Evolutionary conservation across 2,113 vertebrate species (phyloP).

Genomic region (Odocoileus virginianus): DNA sequence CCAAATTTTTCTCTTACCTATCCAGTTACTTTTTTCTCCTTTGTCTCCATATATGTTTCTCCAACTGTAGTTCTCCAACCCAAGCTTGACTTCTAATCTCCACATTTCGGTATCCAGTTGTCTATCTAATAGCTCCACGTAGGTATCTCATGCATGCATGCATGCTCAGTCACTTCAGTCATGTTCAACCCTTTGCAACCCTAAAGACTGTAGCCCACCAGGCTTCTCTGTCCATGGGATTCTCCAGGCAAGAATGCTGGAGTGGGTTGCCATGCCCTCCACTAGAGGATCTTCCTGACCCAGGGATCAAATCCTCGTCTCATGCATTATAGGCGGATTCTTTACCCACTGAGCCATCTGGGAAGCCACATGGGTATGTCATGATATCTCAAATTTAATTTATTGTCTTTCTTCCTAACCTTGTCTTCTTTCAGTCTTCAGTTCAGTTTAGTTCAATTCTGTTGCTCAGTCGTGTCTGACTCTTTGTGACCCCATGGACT

Average conservation of each 20-base stretch:
- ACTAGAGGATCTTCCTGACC: background rate
- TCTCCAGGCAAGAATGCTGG: background rate
- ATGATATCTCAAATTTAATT: background rate
- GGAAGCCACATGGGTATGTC: background rate
- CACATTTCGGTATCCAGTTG: background rate
- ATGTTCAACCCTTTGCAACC: background rate
- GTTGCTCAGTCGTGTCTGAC: background rate
- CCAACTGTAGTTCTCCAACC: background rate
- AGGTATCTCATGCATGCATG: background rate
- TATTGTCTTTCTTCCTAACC: background rate
- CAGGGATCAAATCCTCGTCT: background rate
- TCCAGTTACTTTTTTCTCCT: background rate
- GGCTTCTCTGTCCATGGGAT: background rate
- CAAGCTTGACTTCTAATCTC: background rate
- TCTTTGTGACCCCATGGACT: background rate
- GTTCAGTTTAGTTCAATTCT: background rate
- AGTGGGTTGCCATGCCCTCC: background rate
- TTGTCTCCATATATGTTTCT: background rate
- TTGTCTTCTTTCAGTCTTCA: background rate
- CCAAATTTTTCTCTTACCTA: background rate
- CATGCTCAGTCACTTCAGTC: background rate
- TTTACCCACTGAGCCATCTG: background rate
- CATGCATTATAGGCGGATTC: background rate
- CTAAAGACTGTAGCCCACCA: background rate
- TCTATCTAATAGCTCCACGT: background rate